phyloP scores from a whole-genome alignment of 2,888 invertebrate genomes.

The Anoplius nigerrimus region DNA sequence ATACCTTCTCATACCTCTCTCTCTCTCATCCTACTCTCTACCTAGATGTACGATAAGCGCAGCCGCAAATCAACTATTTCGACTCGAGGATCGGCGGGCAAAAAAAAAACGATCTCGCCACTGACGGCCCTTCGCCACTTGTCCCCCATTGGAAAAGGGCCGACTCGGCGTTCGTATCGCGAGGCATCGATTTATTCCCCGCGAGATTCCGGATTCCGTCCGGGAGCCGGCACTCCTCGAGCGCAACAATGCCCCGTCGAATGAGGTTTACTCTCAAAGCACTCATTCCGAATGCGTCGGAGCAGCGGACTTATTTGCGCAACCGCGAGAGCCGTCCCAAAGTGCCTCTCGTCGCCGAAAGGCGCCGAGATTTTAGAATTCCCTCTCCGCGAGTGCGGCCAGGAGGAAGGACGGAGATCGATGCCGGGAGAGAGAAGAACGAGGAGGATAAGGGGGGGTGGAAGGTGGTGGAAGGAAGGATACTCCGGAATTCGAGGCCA shows the following conservation, averaged over 20 bases:
- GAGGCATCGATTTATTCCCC: too few relatives aligned
- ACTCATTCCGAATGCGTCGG: slow-evolving; percentile 17
- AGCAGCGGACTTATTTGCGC: slow-evolving; percentile 19
- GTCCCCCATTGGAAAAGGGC: background rate
- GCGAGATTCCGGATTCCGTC: too few relatives aligned
- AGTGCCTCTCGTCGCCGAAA: slow-evolving; percentile 21
- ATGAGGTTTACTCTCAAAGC: slow-evolving; percentile 4
- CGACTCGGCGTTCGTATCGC: background rate
- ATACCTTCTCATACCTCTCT: too few relatives aligned
- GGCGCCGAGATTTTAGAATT: slow-evolving; percentile 19
- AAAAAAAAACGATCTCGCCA: too few relatives aligned
- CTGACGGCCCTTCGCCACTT: background rate
- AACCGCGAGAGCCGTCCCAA: slow-evolving; percentile 9
- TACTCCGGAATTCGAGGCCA: slow-evolving; percentile 6
- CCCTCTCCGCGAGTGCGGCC: slow-evolving; percentile 12
- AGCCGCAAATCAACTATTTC: too few relatives aligned
- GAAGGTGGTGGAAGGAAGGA: background rate
- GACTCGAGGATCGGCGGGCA: too few relatives aligned
- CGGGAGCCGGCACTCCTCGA: too few relatives aligned
- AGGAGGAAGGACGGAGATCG: background rate
- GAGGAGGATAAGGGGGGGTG: too few relatives aligned
- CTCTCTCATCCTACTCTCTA: background rate
- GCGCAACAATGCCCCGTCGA: background rate
- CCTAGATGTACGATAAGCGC: too few relatives aligned
- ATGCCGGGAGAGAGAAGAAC: background rate